Percentiles rank a stretch among this genome's conserved stretches.
Conservation (phyloP, 2,113 vertebrate species). For the Solea solea region DNA sequence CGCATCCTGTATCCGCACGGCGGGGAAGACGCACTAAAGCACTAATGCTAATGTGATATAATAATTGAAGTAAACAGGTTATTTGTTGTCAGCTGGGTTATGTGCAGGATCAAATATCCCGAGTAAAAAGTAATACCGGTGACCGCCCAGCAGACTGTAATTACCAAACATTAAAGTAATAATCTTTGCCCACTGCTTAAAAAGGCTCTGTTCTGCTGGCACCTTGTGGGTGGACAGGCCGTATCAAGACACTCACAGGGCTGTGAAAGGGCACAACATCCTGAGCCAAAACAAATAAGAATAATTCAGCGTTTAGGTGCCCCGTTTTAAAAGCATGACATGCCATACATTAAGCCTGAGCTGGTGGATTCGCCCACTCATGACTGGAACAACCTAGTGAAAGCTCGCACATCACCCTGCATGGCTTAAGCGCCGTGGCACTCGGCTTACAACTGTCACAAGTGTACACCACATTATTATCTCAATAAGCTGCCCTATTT, state of each 20-base stretch:
- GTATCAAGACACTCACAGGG: constrained; percentile 41
- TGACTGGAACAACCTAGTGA: constrained; percentile 65
- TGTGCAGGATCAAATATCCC: constrained; percentile 4
- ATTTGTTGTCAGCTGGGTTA: constrained; percentile 20
- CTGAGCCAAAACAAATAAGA: constrained; percentile 67
- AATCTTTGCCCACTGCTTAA: constrained; percentile 36
- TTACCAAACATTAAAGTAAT: constrained; percentile 16
- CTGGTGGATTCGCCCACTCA: constrained; percentile 73
- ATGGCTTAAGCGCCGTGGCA: constrained; percentile 74
- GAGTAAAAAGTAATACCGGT: constrained; percentile 5
- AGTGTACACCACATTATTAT: constrained; percentile 79
- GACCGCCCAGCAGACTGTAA: constrained; percentile 6
- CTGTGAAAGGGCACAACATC: constrained; percentile 50
- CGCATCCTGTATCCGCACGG: constrained; percentile 10
- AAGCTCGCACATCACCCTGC: constrained; percentile 66
- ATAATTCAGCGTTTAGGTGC: constrained; percentile 69
- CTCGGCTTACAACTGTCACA: constrained; percentile 82
- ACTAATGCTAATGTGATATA: constrained; percentile 16
- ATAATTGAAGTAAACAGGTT: constrained; percentile 41
- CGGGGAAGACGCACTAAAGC: constrained; percentile 13
- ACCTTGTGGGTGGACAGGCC: constrained; percentile 68
- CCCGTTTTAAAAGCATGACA: constrained; percentile 72
- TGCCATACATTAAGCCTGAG: constrained; percentile 66
- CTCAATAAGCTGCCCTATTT: constrained; percentile 82
- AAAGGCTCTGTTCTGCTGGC: constrained; percentile 44